Evolutionary conservation across 2,797 vertebrate species (phyloP), one percentile per base, ranked within the genome.

Genomic region (Toxotes lorentzi): DNA sequence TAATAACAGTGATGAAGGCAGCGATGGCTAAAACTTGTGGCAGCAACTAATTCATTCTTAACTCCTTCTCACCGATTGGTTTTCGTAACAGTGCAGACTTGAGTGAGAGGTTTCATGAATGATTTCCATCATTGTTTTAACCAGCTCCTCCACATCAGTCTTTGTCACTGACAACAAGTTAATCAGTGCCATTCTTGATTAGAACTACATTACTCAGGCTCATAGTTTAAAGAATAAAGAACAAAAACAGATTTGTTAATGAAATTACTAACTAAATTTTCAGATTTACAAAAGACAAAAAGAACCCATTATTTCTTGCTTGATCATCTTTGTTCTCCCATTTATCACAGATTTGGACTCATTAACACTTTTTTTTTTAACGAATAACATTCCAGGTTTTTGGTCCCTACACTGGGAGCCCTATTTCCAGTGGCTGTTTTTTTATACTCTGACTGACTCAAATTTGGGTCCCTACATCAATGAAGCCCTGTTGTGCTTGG

Each of bases 1-100:
- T 68, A 69, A 78, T 10, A 66, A 58, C 21, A 76, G 7, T 35
- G 54, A 77, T 72, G 53, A 90, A 90, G 88, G 76, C 88, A 90
- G 86, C 73, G 2, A 53, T 64, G 84, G 81, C 70, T 86, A 61
- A 84, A 84, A 76, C 65, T 53, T n/a, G 16, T 41, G 21, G 69
- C 58, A 79, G 70, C 16, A 14, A 61, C 19, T 38, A n/a, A 77
- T 35, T 66, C 9, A 43, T 21, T 60, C 30, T 62, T 1, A 5
- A 4, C 45, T 56, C 21, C 17, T 57, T 70, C 30, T 8, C 21
- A 60, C 21, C 23, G 1, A 47, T 47, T 32, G 45, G 35, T 38
- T 62, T 61, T 62, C 51, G 1, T 13, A 51, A 65, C 24, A 51
- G 57, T 48, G 34, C 41, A 64, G 19, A 50, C 70, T 9, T 3